Base-by-base conservation (phyloP, 2,113 vertebrate genomes). In the Chrysemys picta region DNA sequence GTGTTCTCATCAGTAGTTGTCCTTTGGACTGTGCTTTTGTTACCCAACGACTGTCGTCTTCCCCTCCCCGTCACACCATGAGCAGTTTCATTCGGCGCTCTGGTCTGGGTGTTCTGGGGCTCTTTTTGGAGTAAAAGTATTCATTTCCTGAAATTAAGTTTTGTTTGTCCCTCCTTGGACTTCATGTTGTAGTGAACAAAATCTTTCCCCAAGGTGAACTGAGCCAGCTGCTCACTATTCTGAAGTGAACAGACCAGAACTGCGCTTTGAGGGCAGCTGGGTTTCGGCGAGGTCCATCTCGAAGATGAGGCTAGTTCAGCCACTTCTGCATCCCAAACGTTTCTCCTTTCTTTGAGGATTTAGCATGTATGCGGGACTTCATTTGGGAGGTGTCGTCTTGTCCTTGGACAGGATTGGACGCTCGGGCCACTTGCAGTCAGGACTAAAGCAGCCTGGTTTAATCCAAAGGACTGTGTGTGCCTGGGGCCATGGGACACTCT, bases 331-430 rank as follows among this genome's bases (percentile, higher is more conserved):
- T 95, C 93, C 89, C 88, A 89, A 86, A 90, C 13, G 80, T 93
- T 91, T 79, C 54, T 94, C 82, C 96, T 96, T 92, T 95, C 93
- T 94, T 92, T 82, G 22, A 90, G 96, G 93, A 97, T 95, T 96
- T 93, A 92, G 92, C 89, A 85, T 93, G 85, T 42, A 38, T 84
- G 78, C 62, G 87, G 80, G 82, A 85, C 1, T 87, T 95, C 94
- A 96, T 94, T 79, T 90, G 88, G 50, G 94, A 96, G 94, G 21
- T 12, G 95, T 96, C 78, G 94, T 96, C 90, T 92, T 87, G 31
- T 49, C 93, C 83, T 94, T 89, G 79, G 90, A 94, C 96, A 96
- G 89, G 96, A 82, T 78, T 87, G 95, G 95, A 91, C 85, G 45
- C 91, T 96, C 90, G 87, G 81, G 2, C 0, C 4, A 10, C 87